A percentile compares a stretch with the other conserved stretches of the same genome.
Evolutionary conservation across 1,140 invertebrate species (phyloP).

Genomic region (Cydia fagiglandana): DNA sequence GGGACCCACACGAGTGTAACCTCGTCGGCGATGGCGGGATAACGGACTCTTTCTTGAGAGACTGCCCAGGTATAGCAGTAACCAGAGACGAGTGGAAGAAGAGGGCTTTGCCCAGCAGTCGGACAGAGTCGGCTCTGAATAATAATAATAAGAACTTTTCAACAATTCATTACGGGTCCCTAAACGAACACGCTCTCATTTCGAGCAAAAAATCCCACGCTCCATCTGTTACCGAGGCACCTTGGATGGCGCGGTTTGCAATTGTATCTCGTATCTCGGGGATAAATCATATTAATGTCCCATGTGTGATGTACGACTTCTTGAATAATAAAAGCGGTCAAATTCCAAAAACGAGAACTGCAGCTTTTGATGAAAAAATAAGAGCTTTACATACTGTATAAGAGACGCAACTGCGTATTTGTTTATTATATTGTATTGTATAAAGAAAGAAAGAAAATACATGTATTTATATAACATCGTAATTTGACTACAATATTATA

Average conservation of each 20-base stretch:
- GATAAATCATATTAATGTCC: constrained; percentile 25
- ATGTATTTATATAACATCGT: too few relatives aligned
- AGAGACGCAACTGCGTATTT: too few relatives aligned
- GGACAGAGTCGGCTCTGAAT: too few relatives aligned
- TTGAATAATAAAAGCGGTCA: constrained; percentile 12
- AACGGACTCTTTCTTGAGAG: too few relatives aligned
- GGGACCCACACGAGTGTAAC: too few relatives aligned
- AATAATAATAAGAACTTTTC: neutral
- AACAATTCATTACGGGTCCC: neutral
- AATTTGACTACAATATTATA: too few relatives aligned
- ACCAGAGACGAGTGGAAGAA: too few relatives aligned
- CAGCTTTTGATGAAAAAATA: constrained; percentile 34
- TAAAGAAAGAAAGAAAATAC: too few relatives aligned
- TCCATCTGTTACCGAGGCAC: constrained; percentile 28
- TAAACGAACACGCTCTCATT: neutral
- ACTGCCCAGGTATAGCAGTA: too few relatives aligned
- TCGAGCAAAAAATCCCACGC: neutral
- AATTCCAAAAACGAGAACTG: constrained; percentile 3
- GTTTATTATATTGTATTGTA: too few relatives aligned
- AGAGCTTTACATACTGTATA: neutral
- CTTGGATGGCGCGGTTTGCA: constrained; percentile 9
- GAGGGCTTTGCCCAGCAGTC: too few relatives aligned
- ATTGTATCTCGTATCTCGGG: neutral
- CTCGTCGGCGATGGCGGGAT: too few relatives aligned
- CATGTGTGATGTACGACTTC: constrained; percentile 24